Conservation (phyloP, 2,113 vertebrate genomes). For the Ailurus styani region DNA sequence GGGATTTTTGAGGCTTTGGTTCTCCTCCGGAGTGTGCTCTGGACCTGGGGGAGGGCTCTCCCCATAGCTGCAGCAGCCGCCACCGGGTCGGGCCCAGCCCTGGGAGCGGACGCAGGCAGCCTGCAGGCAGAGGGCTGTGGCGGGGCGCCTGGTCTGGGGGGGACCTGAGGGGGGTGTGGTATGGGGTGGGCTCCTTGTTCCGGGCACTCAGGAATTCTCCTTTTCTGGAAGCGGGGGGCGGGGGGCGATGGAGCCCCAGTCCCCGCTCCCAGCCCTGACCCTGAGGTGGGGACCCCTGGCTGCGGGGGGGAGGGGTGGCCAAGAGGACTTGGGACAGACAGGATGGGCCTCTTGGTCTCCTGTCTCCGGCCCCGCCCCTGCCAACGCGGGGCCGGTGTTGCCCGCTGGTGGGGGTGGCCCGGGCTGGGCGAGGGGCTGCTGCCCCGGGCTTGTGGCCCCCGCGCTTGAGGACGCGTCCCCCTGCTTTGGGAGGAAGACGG, state of each 20-base stretch:
- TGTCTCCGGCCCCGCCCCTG: background rate
- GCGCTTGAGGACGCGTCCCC: background rate
- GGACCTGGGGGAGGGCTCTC: background rate
- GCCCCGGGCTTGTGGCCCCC: rapidly evolving
- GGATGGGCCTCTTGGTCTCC: background rate
- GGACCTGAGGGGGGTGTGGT: background rate
- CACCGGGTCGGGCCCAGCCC: too few relatives aligned
- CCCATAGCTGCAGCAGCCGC: background rate
- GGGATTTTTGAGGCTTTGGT: background rate
- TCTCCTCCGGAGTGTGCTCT: background rate
- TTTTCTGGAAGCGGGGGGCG: rapidly evolving
- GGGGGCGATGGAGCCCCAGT: background rate
- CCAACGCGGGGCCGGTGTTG: background rate
- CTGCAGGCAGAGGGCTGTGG: background rate
- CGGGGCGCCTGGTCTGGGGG: background rate
- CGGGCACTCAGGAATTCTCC: background rate
- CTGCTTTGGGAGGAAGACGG: background rate
- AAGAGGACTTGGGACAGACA: background rate
- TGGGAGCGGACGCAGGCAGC: rapidly evolving
- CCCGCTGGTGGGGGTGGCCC: background rate
- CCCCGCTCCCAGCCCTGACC: background rate
- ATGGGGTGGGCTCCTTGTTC: background rate
- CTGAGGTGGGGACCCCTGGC: conserved; percentile 19
- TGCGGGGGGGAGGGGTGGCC: conserved; percentile 80
- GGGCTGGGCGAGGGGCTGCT: background rate